Base-by-base conservation (phyloP, 2,113 vertebrate species). In the Coregonus clupeaformis region DNA sequence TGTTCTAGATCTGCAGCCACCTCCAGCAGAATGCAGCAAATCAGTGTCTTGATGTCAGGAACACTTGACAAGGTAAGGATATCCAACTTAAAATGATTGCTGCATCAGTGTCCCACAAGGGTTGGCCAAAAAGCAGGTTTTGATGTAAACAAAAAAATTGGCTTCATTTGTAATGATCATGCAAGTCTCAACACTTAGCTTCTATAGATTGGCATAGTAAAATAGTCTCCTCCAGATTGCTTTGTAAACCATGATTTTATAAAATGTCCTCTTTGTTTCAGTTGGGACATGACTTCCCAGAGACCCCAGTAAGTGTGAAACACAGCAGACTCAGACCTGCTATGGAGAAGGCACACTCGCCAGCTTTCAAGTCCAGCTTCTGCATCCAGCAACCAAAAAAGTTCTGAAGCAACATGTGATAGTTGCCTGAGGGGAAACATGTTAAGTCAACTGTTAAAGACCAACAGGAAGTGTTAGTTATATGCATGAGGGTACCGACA, bases 381-480 rank as follows among this genome's bases (percentile, higher is more conserved):
- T 87, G 91, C 88, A 98, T 98, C 89, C 96, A 99, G 71, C 98
- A 99, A 90, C 97, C 98, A 13, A 92, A 94, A 78, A 99, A 97
- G 90, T 96, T 81, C 89, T 98, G 92, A 96, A 78, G 20, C 63
- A 78, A 12, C 18, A 1, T 24, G 69, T 70, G 22, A 6, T 0
- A 68, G n/a, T 60, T 12, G 18, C 67, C 79, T 59, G 6, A 68
- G 71, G 69, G 71, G 57, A 74, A 18, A 0, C 52, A 74, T 77
- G 47, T n/a, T n/a, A 42, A 77, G 70, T 84, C 75, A 36, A 60
- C 65, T 69, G 75, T 83, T 69, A 68, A 68, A 80, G 49, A 68
- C 75, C 22, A 77, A 75, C 79, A 49, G 81, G 80, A 88, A 70
- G 85, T 55, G 36, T 79, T 55, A 55, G 67, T 29, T 60, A 36